phyloP scores from a whole-genome alignment of 2,797 vertebrate genomes.

The Apogon hyalosoma region DNA sequence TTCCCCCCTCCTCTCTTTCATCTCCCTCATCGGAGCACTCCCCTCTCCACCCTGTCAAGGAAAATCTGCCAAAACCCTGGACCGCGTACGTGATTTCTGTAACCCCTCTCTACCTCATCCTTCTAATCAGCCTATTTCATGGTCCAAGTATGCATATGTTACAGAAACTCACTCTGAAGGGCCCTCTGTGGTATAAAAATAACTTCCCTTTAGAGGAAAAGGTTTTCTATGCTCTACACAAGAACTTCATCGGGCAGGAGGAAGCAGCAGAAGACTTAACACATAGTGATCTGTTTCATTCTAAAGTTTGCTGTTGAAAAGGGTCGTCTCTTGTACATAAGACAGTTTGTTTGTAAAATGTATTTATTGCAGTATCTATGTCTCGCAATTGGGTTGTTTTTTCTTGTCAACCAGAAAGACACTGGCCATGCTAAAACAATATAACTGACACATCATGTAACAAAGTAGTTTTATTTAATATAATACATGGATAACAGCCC shows the following conservation, averaged over 20 bases:
- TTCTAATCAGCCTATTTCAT: constrained; percentile 45
- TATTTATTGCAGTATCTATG: too few species aligned
- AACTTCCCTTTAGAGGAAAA: background rate
- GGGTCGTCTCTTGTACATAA: too few species aligned
- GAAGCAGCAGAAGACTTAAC: background rate
- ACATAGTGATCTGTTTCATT: background rate
- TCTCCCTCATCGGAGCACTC: constrained; percentile 56
- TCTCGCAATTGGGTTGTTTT: too few species aligned
- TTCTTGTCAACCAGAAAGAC: too few species aligned
- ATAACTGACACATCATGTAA: too few species aligned
- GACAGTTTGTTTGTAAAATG: background rate
- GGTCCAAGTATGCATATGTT: constrained; percentile 14
- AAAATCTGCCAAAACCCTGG: constrained; percentile 44
- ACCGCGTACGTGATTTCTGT: constrained; percentile 41
- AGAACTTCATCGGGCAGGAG: background rate
- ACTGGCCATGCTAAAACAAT: too few species aligned
- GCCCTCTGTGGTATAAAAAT: constrained; percentile 6
- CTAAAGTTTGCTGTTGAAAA: too few species aligned
- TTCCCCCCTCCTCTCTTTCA: constrained; percentile 58
- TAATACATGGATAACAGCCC: too few species aligned
- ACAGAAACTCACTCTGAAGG: constrained; percentile 4
- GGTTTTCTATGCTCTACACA: background rate
- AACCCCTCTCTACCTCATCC: constrained; percentile 33
- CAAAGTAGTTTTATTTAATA: too few species aligned
- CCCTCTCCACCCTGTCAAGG: constrained; percentile 55